Conservation (phyloP, 2,113 vertebrate genomes). For the Ceyx melanurus region DNA sequence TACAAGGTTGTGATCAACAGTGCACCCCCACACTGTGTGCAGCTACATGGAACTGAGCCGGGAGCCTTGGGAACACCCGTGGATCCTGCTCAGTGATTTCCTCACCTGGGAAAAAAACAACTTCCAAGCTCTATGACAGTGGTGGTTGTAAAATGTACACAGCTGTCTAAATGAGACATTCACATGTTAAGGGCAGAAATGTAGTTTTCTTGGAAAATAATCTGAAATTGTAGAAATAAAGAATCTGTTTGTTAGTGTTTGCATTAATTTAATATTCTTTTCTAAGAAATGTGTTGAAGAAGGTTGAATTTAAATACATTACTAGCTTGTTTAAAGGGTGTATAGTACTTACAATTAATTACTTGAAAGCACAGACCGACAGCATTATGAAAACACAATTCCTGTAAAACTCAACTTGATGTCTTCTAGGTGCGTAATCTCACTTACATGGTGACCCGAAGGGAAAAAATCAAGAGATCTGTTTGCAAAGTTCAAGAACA, state of each 20-base stretch:
- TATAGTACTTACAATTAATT: background rate
- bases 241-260: background rate
- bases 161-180: background rate
- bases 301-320: background rate
- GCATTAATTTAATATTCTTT: background rate
- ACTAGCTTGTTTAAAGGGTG: background rate
- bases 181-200: background rate
- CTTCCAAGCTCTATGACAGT: background rate
- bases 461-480: conserved; percentile 96
- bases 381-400: background rate
- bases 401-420: background rate
- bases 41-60: background rate
- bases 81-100: background rate
- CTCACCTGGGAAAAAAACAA: background rate
- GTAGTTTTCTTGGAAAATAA: background rate
- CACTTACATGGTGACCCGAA: conserved; percentile 97
- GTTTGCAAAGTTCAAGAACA: conserved; percentile 94
- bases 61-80: background rate
- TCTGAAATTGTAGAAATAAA: background rate
- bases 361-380: background rate
- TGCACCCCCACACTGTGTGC: background rate
- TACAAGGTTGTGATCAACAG: background rate
- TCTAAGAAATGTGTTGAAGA: background rate
- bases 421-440: conserved; percentile 91
- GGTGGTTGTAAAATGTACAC: background rate